phyloP scores from a whole-genome alignment of 2,888 invertebrate genomes.

The Athalia rosae region DNA sequence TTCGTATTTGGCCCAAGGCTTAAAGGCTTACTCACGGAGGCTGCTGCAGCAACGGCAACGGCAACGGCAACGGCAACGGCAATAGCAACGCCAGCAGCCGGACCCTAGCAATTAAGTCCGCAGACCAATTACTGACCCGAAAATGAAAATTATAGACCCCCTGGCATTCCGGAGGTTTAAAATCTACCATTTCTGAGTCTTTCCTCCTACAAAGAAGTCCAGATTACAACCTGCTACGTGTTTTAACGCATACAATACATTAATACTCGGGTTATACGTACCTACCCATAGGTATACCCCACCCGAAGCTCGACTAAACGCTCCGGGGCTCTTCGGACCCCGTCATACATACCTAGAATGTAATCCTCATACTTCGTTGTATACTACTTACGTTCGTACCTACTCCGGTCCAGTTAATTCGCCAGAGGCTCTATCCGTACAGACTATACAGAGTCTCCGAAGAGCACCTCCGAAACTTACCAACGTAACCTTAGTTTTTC shows the following conservation, averaged over 20 bases:
- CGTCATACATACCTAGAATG: neutral
- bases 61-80: too few relatives aligned
- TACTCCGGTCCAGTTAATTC: neutral
- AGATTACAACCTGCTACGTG: slow-evolving; percentile 40
- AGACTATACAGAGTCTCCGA: too few relatives aligned
- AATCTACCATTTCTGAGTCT: slow-evolving; percentile 45
- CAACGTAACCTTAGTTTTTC: neutral
- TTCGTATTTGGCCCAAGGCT: slow-evolving; percentile 52
- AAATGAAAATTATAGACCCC: slow-evolving; percentile 68
- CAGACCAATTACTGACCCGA: slow-evolving; percentile 64
- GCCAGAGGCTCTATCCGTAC: too few relatives aligned
- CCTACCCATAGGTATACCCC: neutral
- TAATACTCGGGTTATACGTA: neutral
- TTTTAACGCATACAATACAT: slow-evolving; percentile 27
- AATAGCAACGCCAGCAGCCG: neutral
- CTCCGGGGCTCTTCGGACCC: slow-evolving; percentile 11
- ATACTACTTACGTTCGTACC: neutral
- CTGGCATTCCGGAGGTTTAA: slow-evolving; percentile 41
- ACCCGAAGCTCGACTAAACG: slow-evolving; percentile 19
- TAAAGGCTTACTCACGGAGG: slow-evolving; percentile 43
- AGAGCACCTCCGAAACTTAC: too few relatives aligned
- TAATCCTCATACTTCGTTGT: neutral
- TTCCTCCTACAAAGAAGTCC: slow-evolving; percentile 34
- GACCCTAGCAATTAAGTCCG: slow-evolving; percentile 64
- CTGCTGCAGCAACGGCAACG: slow-evolving; percentile 35